Evolutionary conservation across 2,113 vertebrate genomes (phyloP).

Genomic region (Galemys pyrenaicus): DNA sequence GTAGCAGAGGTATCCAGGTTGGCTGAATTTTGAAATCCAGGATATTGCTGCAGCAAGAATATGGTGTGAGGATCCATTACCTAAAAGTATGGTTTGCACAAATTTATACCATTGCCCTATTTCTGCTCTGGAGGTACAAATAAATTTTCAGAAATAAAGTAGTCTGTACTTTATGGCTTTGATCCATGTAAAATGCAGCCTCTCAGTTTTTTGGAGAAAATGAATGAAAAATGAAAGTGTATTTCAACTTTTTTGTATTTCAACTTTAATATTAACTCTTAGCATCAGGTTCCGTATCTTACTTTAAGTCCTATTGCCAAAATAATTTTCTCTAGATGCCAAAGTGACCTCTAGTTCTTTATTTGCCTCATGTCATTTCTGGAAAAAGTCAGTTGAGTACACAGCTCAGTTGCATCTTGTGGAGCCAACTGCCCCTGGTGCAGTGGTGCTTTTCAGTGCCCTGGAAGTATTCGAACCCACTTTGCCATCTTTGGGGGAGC

Average conservation of each 20-base stretch:
- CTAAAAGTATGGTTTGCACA: conserved; percentile 8
- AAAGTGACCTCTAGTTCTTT: neutral
- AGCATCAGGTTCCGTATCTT: neutral
- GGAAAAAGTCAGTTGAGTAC: neutral
- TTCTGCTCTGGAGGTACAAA: conserved; percentile 53
- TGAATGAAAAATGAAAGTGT: conserved; percentile 13
- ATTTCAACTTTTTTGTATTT: neutral
- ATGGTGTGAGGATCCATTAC: neutral
- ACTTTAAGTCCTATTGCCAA: conserved; percentile 9
- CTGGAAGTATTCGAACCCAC: neutral
- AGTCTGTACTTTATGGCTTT: conserved; percentile 41
- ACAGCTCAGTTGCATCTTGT: neutral
- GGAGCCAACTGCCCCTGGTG: neutral
- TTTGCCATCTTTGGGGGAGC: neutral
- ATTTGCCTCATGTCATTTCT: neutral
- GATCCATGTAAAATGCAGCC: conserved; percentile 17
- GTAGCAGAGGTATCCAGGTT: neutral
- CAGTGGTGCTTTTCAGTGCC: neutral
- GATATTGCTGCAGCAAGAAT: neutral
- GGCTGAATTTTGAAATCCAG: conserved; percentile 38
- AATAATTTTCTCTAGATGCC: neutral
- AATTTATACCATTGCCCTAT: neutral
- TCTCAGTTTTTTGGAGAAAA: conserved; percentile 48
- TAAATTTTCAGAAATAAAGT: conserved; percentile 72
- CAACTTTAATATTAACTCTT: neutral